Evolutionary conservation across 1,140 invertebrate genomes (phyloP).

Genomic region (Copidosoma floridanum): DNA sequence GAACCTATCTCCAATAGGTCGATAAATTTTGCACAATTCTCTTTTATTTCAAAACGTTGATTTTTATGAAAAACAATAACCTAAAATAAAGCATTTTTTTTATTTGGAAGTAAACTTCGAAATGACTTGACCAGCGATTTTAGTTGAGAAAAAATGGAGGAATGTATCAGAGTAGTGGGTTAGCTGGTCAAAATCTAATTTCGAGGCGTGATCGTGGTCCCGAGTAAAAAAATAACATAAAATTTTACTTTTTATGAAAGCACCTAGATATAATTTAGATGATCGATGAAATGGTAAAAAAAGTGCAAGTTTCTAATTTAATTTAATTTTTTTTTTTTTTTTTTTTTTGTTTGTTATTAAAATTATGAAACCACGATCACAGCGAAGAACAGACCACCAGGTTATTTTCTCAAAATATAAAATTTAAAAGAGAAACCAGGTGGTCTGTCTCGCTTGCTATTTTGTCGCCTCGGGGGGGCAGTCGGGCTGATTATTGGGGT

Average conservation of each 20-base stretch:
- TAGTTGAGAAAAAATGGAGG: not conserved
- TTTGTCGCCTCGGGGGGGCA: conserved; percentile 82
- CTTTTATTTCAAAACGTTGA: conserved; percentile 34
- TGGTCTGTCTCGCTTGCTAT: conserved; percentile 62
- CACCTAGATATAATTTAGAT: too few relatives aligned
- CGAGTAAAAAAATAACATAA: not conserved
- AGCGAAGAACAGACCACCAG: conserved; percentile 1
- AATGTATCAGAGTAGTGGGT: conserved; percentile 6
- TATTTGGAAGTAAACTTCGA: conserved; percentile 31
- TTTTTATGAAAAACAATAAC: conserved; percentile 31
- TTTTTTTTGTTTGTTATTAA: not conserved
- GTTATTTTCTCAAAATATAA: conserved; percentile 18
- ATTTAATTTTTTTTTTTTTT: not conserved
- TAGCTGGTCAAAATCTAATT: not conserved
- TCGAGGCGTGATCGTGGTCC: conserved; percentile 27
- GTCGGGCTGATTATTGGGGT: conserved; percentile 88
- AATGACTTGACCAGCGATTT: conserved; percentile 8
- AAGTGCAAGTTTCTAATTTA: not conserved
- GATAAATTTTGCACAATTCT: conserved; percentile 39
- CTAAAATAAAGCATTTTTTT: conserved; percentile 42
- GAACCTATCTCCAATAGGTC: conserved; percentile 44
- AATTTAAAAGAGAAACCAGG: conserved; percentile 55
- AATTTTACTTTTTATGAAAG: too few relatives aligned
- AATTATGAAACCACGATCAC: conserved; percentile 22
- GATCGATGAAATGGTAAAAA: too few relatives aligned